These are phyloP conservation scores for Dryas iulia DNA, from an alignment of 1,140 invertebrate species.

Conservation along the genomic window DNA sequence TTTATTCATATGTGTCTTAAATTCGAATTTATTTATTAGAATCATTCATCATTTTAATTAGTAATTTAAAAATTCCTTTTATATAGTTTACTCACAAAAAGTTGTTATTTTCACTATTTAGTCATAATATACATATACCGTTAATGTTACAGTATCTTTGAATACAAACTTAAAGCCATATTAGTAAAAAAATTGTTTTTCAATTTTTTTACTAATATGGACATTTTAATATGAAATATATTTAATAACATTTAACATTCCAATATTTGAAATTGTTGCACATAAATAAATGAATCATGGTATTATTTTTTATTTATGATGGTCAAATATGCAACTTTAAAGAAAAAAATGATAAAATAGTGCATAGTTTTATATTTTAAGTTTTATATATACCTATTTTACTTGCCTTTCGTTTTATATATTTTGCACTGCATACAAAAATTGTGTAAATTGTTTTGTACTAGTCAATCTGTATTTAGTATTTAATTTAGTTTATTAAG, in stretches of 20 bases:
- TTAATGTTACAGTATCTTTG: too few species aligned
- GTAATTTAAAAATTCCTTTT: too few species aligned
- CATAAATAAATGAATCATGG: not conserved
- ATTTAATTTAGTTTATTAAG: not conserved
- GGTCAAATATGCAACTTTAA: not conserved
- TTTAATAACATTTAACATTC: not conserved
- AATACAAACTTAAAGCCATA: too few species aligned
- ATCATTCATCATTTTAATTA: too few species aligned
- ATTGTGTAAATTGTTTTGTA: conserved; percentile 1
- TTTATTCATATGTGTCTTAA: too few species aligned
- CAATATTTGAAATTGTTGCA: not conserved
- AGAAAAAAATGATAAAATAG: not conserved
- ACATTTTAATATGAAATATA: not conserved
- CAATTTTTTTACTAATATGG: too few species aligned
- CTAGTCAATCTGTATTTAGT: conserved; percentile 17
- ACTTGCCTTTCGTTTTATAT: not conserved
- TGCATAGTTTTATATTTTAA: not conserved
- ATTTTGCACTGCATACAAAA: not conserved
- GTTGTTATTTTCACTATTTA: too few species aligned
- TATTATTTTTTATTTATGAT: not conserved
- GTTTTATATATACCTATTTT: not conserved
- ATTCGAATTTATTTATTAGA: too few species aligned
- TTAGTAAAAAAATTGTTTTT: too few species aligned
- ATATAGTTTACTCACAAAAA: too few species aligned
- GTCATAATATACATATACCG: too few species aligned